Base-by-base conservation (phyloP, 2,888 invertebrate genomes). In the Volucella zonaria region DNA sequence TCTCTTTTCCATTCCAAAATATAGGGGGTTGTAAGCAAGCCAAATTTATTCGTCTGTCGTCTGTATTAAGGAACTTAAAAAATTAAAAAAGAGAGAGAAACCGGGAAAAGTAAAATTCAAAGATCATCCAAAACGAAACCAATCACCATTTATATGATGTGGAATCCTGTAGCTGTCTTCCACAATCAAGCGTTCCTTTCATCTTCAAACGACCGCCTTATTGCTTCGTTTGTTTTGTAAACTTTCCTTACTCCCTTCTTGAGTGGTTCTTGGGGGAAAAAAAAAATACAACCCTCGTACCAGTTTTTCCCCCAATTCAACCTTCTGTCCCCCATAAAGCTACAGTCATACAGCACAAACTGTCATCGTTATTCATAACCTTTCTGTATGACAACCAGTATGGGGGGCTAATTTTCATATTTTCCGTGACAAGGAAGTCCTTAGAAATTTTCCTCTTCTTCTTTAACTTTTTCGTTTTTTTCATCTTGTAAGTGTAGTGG, bases 101-200 rank as follows among this genome's bases (percentile, higher is more conserved):
- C 42, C 14, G 14, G 43, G 43, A 43, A 23, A 62, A 59, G 42
- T 8, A 51, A 64, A 51, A 18, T 49, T 42, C 15, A 45, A 66
- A 66, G 59, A 12, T 18, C 58, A 43, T 47, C 52, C 59, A 47
- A 78, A 78, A 64, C 71, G 78, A 78, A 71, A 87, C 90, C 91
- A 91, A 91, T 91, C 91, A 90, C 88, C 89, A 88, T 90, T 90
- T 89, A 89, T 89, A 90, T 90, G 89, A 89, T 89, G 89, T 90
- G 90, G 88, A 90, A 90, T 89, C 88, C 88, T 76, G 59, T 14
- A 78, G 64, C 78, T 78, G 71, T 71, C 71, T 56, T 66, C 78
- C 71, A 78, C 78, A 77, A 82, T 77, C 71, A 77, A 77, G 47
- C 23, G 87, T 82, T 85, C 85, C 87, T 87, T 87, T 82, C 85